Percentiles rank a stretch among this genome's conserved stretches.
phyloP scores from a whole-genome alignment of 2,888 invertebrate species.

The Lypha dubia region DNA sequence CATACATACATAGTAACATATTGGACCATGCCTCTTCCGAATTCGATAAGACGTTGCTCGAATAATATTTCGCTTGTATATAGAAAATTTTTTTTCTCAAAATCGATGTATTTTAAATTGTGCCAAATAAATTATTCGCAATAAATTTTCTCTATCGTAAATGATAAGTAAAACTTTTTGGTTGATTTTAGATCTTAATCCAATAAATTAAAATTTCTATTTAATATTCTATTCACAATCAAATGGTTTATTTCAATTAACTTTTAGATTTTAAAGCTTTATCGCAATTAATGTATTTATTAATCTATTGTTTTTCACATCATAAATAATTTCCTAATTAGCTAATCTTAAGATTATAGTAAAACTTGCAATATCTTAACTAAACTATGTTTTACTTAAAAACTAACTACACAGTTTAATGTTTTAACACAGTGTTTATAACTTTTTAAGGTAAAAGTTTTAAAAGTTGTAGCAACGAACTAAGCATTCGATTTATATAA shows the following conservation, averaged over 20 bases:
- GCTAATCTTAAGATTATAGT: not conserved
- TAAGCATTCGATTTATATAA: not conserved
- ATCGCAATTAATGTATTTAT: not conserved
- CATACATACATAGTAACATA: too few relatives aligned
- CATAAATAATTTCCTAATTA: not conserved
- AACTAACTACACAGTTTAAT: not conserved
- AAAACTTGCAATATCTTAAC: not conserved
- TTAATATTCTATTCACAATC: constrained; percentile 40
- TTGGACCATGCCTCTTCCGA: too few relatives aligned
- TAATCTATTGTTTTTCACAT: not conserved
- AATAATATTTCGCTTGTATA: too few relatives aligned
- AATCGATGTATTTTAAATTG: too few relatives aligned
- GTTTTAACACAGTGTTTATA: not conserved
- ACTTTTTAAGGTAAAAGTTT: not conserved
- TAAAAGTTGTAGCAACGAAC: too few relatives aligned
- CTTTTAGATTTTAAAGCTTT: not conserved
- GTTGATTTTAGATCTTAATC: too few relatives aligned
- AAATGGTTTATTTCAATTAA: constrained; percentile 29
- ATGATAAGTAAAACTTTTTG: too few relatives aligned
- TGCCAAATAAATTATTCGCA: too few relatives aligned
- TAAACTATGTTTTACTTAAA: not conserved
- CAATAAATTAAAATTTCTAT: not conserved
- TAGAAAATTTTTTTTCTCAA: too few relatives aligned
- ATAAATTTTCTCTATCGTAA: too few relatives aligned
- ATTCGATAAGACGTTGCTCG: too few relatives aligned